Conservation (phyloP, 92 coral and sea anemone genomes). For the Heteractis magnifica region DNA sequence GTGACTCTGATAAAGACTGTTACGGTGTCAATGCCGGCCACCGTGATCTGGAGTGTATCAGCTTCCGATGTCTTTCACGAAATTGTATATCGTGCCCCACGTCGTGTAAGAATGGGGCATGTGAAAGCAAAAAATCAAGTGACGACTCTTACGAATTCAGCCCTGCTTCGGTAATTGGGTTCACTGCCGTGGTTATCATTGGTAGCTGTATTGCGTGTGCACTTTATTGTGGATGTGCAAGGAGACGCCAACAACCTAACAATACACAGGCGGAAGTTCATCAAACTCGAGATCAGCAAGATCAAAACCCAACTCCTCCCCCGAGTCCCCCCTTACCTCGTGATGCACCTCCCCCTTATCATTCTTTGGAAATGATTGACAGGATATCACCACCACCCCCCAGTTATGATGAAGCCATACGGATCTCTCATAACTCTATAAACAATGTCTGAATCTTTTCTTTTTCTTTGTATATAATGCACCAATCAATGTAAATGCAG, state of each 20-base stretch:
- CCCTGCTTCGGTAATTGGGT: conserved; percentile 27
- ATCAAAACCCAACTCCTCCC: not conserved
- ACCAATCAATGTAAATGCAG: too few relatives aligned
- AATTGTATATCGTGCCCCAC: not conserved
- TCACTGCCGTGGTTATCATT: conserved; percentile 22
- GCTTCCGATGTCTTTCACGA: not conserved
- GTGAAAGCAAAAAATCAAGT: conserved; percentile 1
- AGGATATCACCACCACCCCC: conserved; percentile 43
- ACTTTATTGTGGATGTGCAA: conserved; percentile 33
- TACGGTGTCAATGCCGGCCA: not conserved
- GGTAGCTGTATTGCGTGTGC: conserved; percentile 29
- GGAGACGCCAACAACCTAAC: conserved; percentile 10
- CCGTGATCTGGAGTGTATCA: not conserved
- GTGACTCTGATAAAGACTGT: not conserved
- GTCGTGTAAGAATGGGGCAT: conserved; percentile 26
- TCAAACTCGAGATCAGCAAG: not conserved
- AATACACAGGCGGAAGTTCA: not conserved
- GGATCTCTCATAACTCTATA: conserved; percentile 27
- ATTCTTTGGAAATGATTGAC: conserved; percentile 21
- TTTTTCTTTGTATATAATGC: too few relatives aligned
- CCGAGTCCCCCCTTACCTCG: conserved; percentile 25
- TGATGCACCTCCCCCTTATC: conserved; percentile 56
- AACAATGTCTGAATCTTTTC: not conserved
- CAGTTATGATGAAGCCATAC: conserved; percentile 41
- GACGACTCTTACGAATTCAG: not conserved